Evolutionary conservation across 1,140 invertebrate genomes (phyloP).

Genomic region (Temnothorax longispinosus): DNA sequence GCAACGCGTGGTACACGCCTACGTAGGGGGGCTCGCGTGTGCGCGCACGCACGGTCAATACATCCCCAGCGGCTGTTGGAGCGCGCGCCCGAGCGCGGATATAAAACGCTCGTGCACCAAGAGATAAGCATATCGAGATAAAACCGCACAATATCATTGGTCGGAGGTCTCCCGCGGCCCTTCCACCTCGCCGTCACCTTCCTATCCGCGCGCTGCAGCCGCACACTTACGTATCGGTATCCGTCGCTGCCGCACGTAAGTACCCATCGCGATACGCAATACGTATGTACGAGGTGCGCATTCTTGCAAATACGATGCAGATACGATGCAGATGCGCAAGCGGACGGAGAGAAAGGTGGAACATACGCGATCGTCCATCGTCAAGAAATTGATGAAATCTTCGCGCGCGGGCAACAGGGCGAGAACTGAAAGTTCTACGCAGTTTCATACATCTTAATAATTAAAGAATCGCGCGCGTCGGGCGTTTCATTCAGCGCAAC

Average conservation of each 20-base stretch:
- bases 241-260: constrained; percentile 36
- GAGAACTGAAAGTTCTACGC: neutral
- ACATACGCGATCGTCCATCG: neutral
- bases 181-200: constrained; percentile 38
- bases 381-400: neutral
- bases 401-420: no score
- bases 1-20: constrained; percentile 30
- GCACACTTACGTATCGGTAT: constrained; percentile 33
- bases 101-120: constrained; percentile 77
- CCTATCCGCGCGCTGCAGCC: constrained; percentile 45
- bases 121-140: constrained; percentile 84
- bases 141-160: constrained; percentile 82
- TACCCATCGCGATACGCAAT: constrained; percentile 12
- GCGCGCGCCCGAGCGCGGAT: constrained; percentile 52
- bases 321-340: neutral
- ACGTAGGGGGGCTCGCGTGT: constrained; percentile 23
- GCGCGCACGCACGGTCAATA: constrained; percentile 77
- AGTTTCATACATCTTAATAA: neutral
- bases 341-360: neutral
- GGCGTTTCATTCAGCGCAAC: neutral
- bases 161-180: constrained; percentile 57
- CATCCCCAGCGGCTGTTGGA: constrained; percentile 69
- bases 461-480: neutral
- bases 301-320: neutral
- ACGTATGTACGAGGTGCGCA: neutral